These are phyloP conservation scores for Butastur rufipennis DNA, from an alignment of 2,113 vertebrate genomes.

Conservation along the genomic window DNA sequence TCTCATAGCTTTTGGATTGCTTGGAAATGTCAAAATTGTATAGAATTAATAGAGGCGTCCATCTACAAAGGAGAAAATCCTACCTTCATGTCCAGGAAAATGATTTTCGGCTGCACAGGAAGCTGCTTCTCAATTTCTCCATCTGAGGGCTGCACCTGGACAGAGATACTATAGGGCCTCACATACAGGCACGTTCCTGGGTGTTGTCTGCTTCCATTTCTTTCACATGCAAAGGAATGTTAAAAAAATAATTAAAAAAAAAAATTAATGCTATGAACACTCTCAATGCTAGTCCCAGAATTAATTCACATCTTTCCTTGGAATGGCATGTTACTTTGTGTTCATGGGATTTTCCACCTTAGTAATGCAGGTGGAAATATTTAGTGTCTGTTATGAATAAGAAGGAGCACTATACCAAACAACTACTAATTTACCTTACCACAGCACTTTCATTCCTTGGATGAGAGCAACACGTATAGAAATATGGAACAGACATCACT, in stretches of 20 bases:
- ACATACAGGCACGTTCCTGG: slow-evolving; percentile 42
- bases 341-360: background rate
- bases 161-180: slow-evolving; percentile 60
- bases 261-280: background rate
- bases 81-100: slow-evolving; percentile 75
- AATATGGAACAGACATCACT: background rate
- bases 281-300: background rate
- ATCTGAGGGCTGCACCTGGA: slow-evolving; percentile 70
- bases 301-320: background rate
- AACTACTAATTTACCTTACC: background rate
- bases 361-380: background rate
- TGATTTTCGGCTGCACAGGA: slow-evolving; percentile 61
- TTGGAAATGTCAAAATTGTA: background rate
- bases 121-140: slow-evolving; percentile 68
- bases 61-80: background rate
- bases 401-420: background rate
- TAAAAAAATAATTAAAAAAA: background rate
- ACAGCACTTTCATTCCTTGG: background rate
- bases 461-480: background rate
- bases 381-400: background rate
- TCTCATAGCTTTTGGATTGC: background rate
- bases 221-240: background rate
- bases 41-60: background rate
- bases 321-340: background rate
- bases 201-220: slow-evolving; percentile 53